Percentiles rank a stretch among this genome's conserved stretches.
These are phyloP conservation scores for Erebia ligea DNA, from an alignment of 2,888 invertebrate genomes.

Conservation along the genomic window DNA sequence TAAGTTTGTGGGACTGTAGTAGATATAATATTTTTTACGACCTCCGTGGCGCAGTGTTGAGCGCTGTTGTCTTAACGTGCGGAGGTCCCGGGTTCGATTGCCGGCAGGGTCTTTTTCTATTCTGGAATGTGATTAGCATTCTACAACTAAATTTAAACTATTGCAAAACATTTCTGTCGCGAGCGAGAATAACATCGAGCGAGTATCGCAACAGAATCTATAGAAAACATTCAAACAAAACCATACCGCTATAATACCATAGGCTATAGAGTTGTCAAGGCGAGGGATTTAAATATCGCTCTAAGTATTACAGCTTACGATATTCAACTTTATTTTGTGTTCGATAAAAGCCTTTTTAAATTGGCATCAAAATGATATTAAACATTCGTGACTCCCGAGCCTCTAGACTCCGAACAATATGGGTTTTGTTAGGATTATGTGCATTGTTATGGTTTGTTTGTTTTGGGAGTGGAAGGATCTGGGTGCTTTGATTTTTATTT, in stretches of 20 bases:
- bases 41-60: no score
- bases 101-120: no score
- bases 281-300: constrained; percentile 17
- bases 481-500: background rate
- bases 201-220: constrained; percentile 16
- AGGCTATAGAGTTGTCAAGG: constrained; percentile 22
- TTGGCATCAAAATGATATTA: constrained; percentile 1
- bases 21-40: no score
- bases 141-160: constrained; percentile 14
- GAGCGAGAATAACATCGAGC: constrained; percentile 13
- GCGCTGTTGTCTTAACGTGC: no score
- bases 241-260: constrained; percentile 9
- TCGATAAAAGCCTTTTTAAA: background rate
- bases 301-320: background rate
- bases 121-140: background rate
- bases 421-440: constrained; percentile 18
- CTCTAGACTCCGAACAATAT: constrained; percentile 17
- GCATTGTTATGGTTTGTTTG: constrained; percentile 23
- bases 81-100: no score
- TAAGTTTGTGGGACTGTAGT: no score
- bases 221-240: constrained; percentile 23
- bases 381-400: constrained; percentile 14
- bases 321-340: background rate
- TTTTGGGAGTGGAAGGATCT: constrained; percentile 15
- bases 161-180: constrained; percentile 18